phyloP scores from a whole-genome alignment of 2,888 invertebrate genomes.

The Dasysyrphus albostriatus region DNA sequence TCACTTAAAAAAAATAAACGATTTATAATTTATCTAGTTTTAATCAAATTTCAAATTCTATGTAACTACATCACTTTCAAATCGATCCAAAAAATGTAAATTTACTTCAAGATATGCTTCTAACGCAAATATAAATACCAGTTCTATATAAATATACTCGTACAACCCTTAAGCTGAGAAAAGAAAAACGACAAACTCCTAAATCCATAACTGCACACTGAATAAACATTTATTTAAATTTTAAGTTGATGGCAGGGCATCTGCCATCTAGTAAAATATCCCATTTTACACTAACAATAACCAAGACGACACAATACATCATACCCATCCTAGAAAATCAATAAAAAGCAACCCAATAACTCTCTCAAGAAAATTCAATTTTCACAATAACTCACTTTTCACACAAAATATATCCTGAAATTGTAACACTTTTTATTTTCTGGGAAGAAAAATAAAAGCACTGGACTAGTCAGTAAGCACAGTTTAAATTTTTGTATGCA shows the following conservation, averaged over 20 bases:
- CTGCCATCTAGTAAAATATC: slow-evolving; percentile 10
- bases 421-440: slow-evolving; percentile 33
- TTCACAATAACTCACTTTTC: slow-evolving; percentile 51
- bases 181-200: slow-evolving; percentile 4
- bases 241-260: neutral
- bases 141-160: neutral
- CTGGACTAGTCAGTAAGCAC: neutral
- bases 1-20: neutral
- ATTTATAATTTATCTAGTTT: neutral
- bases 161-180: slow-evolving; percentile 3
- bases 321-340: slow-evolving; percentile 63
- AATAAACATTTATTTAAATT: slow-evolving; percentile 33
- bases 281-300: slow-evolving; percentile 25
- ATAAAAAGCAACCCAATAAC: slow-evolving; percentile 50
- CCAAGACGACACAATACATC: neutral
- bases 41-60: neutral
- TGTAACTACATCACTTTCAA: neutral
- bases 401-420: neutral
- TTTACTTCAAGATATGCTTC: slow-evolving; percentile 2
- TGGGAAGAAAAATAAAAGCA: neutral
- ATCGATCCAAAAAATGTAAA: slow-evolving; percentile 7
- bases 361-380: slow-evolving; percentile 41
- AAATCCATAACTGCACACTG: slow-evolving; percentile 14
- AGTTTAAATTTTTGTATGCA: slow-evolving; percentile 17
- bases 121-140: slow-evolving; percentile 3